These are phyloP conservation scores for Mythimna loreyi DNA, from an alignment of 2,888 invertebrate genomes.

Conservation along the genomic window DNA sequence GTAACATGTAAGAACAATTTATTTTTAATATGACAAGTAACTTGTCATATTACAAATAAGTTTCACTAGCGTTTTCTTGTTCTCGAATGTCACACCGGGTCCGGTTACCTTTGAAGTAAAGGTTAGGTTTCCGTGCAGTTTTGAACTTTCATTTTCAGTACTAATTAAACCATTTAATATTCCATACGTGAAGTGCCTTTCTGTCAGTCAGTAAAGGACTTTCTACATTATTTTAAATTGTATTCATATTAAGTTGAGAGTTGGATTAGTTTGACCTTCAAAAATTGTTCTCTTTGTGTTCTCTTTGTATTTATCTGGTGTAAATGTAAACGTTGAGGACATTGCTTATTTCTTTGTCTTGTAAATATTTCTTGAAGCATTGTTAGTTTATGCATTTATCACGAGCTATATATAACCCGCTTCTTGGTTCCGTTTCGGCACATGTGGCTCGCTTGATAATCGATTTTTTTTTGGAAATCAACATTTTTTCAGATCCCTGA, in stretches of 20 bases:
- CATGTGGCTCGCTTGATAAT: too few species aligned
- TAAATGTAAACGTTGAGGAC: neutral
- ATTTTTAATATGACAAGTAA: too few species aligned
- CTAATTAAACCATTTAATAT: neutral
- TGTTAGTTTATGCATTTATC: too few species aligned
- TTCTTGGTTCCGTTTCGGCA: too few species aligned
- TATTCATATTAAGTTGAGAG: neutral
- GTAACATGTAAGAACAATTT: too few species aligned
- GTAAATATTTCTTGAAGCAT: too few species aligned
- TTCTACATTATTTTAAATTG: neutral
- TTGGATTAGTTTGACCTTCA: too few species aligned
- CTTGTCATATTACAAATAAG: neutral
- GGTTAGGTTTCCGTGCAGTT: constrained; percentile 23
- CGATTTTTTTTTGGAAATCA: too few species aligned
- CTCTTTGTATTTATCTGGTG: constrained; percentile 1
- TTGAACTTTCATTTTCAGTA: constrained; percentile 50
- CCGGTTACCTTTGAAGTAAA: constrained; percentile 30
- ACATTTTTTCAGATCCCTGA: too few species aligned
- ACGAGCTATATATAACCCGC: too few species aligned
- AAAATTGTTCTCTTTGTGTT: neutral
- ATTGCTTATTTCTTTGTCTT: neutral
- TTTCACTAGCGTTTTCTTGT: constrained; percentile 31
- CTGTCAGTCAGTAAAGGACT: too few species aligned
- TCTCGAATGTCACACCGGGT: constrained; percentile 29
- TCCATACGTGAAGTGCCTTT: neutral